Percentiles rank a stretch among this genome's conserved stretches.
Evolutionary conservation across 2,888 invertebrate species (phyloP).

Genomic region (Caenorhabditis wallacei): DNA sequence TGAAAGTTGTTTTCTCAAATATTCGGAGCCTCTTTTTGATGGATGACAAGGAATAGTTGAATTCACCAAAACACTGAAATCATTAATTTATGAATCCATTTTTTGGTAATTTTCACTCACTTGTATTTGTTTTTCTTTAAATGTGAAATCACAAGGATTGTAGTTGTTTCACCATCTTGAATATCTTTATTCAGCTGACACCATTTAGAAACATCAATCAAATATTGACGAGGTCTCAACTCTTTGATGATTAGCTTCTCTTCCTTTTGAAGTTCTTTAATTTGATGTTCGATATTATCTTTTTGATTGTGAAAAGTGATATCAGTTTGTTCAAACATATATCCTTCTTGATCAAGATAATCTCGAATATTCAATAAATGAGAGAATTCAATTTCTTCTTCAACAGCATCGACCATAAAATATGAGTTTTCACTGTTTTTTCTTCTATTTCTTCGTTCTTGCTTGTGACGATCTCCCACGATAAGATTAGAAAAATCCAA

Average conservation of each 20-base stretch:
- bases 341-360: conserved; percentile 31
- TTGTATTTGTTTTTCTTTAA: conserved; percentile 39
- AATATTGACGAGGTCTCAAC: conserved; percentile 18
- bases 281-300: conserved; percentile 31
- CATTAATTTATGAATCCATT: neutral
- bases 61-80: conserved; percentile 42
- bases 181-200: conserved; percentile 13
- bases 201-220: conserved; percentile 32
- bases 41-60: conserved; percentile 35
- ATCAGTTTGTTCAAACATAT: conserved; percentile 21
- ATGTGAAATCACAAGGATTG: conserved; percentile 41
- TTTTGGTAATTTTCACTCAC: conserved; percentile 8
- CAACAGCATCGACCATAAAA: neutral
- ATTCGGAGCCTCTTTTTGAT: conserved; percentile 9
- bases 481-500: conserved; percentile 2
- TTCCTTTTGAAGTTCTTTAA: conserved; percentile 4
- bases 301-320: conserved; percentile 41
- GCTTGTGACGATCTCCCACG: conserved; percentile 22
- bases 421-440: conserved; percentile 40
- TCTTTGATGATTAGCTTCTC: conserved; percentile 6
- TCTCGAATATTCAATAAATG: conserved; percentile 22
- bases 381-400: conserved; percentile 10
- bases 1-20: conserved; percentile 18
- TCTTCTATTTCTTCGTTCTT: neutral
- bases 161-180: conserved; percentile 38